Evolutionary conservation across 2,888 invertebrate genomes (phyloP), one percentile per base, ranked within the genome.

Genomic region (Macrosoma leucophasiata): DNA sequence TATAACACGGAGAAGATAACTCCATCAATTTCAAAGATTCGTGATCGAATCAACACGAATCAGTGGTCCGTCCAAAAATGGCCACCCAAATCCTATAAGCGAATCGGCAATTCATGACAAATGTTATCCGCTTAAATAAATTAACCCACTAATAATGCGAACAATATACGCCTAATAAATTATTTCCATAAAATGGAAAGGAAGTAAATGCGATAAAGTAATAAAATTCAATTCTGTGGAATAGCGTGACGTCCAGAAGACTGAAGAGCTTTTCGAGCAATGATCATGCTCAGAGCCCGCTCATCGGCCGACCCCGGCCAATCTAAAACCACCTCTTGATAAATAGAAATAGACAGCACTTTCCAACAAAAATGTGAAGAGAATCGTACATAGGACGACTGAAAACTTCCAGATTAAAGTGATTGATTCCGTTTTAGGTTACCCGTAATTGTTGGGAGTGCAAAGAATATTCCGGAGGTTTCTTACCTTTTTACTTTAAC

Each of bases 391-490:
- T 52, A 53, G 55, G 53, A 50, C 42, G 35, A 41, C 39, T 41
- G 48, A 55, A 47, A 57, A 59, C 47, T 58, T 53, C 47, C 46
- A 55, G 49, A 62, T 63, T 58, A 59, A 60, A 63, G 55, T 56
- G 50, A 53, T 59, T 59, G 52, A 61, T 58, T 58, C 51, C 50
- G 46, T 58, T 62, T 55, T 52, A 57, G 60, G 50, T 57, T 61
- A 52, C 35, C 46, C 50, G 47, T 60, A 56, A 56, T 57, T 57
- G 53, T 49, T 49, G 40, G 36, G 24, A 29, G 33, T 33, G 33
- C 26, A 29, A 31, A 33, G 28, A 29, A 29, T 12, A 11, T 27
- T 37, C 32, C 27, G 29, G 29, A n/a, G n/a, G n/a, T n/a, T n/a
- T n/a, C n/a, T n/a, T n/a, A 22, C 33, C 35, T 28, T 43, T n/a